phyloP scores from a whole-genome alignment of 2,797 vertebrate genomes.

The Chaunax sp. region DNA sequence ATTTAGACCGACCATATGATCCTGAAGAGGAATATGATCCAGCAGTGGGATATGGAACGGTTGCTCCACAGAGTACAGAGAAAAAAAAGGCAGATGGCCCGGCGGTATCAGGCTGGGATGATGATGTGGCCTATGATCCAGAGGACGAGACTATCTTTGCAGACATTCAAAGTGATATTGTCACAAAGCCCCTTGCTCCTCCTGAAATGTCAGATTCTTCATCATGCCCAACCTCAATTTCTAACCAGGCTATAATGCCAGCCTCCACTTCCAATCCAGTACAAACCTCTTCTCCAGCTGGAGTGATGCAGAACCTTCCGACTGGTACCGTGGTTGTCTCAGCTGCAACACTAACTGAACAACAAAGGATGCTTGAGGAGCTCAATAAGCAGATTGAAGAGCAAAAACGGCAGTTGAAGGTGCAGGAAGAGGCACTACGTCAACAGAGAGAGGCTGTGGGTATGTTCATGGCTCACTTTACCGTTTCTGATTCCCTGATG shows the following conservation, averaged over 20 bases:
- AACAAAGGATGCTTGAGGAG: conserved; percentile 96
- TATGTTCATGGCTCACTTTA: conserved; percentile 97
- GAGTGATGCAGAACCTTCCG: conserved; percentile 50
- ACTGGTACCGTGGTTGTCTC: conserved; percentile 70
- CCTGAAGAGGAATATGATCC: conserved; percentile 96
- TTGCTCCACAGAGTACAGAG: conserved; percentile 54
- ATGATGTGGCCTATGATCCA: conserved; percentile 95
- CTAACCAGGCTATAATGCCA: conserved; percentile 26
- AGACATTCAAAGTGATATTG: conserved; percentile 87
- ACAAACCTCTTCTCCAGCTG: conserved; percentile 36
- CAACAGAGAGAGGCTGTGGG: conserved; percentile 95
- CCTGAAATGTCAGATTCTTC: conserved; percentile 39
- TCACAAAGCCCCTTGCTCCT: conserved; percentile 54
- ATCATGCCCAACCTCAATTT: conserved; percentile 30
- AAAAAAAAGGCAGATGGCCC: conserved; percentile 60
- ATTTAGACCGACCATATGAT: conserved; percentile 94
- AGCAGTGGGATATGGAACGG: conserved; percentile 76
- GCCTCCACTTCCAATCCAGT: conserved; percentile 17
- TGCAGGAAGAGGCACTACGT: conserved; percentile 94
- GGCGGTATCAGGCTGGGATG: conserved; percentile 71
- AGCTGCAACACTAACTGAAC: conserved; percentile 89
- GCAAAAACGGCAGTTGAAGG: conserved; percentile 93
- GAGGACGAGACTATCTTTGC: conserved; percentile 96
- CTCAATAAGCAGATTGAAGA: conserved; percentile 97
- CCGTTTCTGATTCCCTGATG: conserved; percentile 93